Percentiles rank a stretch among this genome's conserved stretches.
phyloP scores from a whole-genome alignment of 2,797 vertebrate genomes.

The Hemibagrus guttatus region DNA sequence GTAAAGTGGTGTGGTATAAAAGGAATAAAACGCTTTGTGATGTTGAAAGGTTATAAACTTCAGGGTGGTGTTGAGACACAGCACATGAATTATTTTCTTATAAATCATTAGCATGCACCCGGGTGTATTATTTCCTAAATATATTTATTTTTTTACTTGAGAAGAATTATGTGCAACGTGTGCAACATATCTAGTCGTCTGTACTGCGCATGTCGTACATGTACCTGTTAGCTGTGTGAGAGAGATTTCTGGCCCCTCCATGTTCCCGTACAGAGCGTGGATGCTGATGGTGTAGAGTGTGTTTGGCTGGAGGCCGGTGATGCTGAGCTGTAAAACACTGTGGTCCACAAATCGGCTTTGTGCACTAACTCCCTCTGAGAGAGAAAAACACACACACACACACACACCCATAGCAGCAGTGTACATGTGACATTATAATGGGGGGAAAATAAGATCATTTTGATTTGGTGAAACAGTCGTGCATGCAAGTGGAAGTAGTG shows the following conservation, averaged over 20 bases:
- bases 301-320: conserved; percentile 73
- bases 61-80: too few species aligned
- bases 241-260: conserved; percentile 81
- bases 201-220: neutral
- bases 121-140: neutral
- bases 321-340: conserved; percentile 68
- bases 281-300: conserved; percentile 78
- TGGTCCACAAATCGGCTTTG: conserved; percentile 77
- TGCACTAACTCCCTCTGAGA: conserved; percentile 63
- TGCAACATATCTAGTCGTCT: neutral
- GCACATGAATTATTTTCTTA: neutral
- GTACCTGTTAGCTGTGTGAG: conserved; percentile 84
- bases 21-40: neutral
- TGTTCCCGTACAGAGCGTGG: conserved; percentile 77
- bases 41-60: too few species aligned
- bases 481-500: neutral
- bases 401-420: neutral
- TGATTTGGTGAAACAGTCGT: neutral
- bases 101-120: neutral
- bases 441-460: neutral
- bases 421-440: neutral
- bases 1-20: neutral
- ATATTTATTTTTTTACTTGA: neutral
- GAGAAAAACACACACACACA: neutral
- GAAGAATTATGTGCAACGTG: neutral